Evolutionary conservation across 1,140 invertebrate species (phyloP).

Genomic region (Mya arenaria): DNA sequence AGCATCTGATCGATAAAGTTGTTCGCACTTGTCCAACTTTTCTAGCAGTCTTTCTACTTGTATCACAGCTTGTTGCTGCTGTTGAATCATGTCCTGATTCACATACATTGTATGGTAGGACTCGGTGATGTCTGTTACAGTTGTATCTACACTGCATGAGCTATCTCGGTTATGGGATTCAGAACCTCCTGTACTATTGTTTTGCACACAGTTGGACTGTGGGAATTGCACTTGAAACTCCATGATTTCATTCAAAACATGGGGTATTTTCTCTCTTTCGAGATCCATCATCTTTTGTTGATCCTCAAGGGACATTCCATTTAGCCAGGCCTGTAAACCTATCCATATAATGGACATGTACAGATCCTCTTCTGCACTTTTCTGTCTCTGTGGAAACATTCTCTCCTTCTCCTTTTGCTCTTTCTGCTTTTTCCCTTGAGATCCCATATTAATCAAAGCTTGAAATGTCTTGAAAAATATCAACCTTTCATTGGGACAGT

Average conservation of each 20-base stretch:
- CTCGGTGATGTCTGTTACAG: slow-evolving; percentile 59
- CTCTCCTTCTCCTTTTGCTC: slow-evolving; percentile 81
- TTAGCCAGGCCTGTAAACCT: slow-evolving; percentile 91
- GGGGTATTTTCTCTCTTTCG: slow-evolving; percentile 87
- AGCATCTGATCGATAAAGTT: slow-evolving; percentile 91
- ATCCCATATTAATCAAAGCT: slow-evolving; percentile 88
- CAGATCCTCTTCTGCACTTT: slow-evolving; percentile 90
- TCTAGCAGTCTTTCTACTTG: slow-evolving; percentile 88
- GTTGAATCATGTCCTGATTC: slow-evolving; percentile 59
- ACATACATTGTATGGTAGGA: slow-evolving; percentile 64
- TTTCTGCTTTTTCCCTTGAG: slow-evolving; percentile 83
- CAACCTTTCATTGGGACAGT: slow-evolving; percentile 82
- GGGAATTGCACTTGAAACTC: slow-evolving; percentile 84
- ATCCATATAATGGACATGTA: slow-evolving; percentile 95
- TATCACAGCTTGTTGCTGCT: slow-evolving; percentile 84
- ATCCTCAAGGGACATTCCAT: slow-evolving; percentile 86
- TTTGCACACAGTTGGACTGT: too few relatives aligned
- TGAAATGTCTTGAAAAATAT: slow-evolving; percentile 88
- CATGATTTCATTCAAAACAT: slow-evolving; percentile 89
- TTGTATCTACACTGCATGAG: background rate
- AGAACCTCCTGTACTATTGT: too few relatives aligned
- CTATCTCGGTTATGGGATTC: background rate
- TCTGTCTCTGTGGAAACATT: slow-evolving; percentile 81
- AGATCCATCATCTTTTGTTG: slow-evolving; percentile 90
- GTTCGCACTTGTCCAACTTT: slow-evolving; percentile 88